Conservation (phyloP, 2,888 invertebrate genomes). For the Pandemis cinnamomeana region DNA sequence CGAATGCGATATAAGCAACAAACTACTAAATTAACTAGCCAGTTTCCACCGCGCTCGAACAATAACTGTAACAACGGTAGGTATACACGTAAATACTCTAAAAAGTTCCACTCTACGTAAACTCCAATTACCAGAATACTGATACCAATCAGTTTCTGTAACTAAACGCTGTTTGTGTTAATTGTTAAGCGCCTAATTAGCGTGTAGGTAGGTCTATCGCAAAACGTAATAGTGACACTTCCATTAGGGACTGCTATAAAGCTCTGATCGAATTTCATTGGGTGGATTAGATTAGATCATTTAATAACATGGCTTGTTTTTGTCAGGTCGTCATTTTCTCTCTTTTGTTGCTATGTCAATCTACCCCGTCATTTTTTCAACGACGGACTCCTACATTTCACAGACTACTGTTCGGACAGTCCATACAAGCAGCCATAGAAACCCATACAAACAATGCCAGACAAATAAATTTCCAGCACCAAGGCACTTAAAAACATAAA, state of each 20-base stretch:
- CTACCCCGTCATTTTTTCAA: background rate
- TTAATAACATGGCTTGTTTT: slow-evolving; percentile 5
- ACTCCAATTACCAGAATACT: slow-evolving; percentile 24
- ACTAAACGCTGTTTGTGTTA: slow-evolving; percentile 33
- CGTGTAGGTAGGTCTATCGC: slow-evolving; percentile 18
- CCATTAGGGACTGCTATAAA: slow-evolving; percentile 25
- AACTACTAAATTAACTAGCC: slow-evolving; percentile 3
- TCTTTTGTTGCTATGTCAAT: background rate
- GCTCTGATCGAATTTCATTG: slow-evolving; percentile 18
- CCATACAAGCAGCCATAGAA: no score
- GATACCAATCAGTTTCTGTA: slow-evolving; percentile 32
- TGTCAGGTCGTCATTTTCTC: background rate
- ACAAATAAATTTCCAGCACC: no score
- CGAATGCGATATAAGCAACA: background rate
- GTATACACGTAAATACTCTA: background rate
- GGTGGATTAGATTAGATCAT: slow-evolving; percentile 7
- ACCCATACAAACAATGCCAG: no score
- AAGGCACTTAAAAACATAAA: no score
- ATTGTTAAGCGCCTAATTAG: slow-evolving; percentile 30
- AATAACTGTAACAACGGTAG: slow-evolving; percentile 7
- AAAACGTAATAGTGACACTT: slow-evolving; percentile 27
- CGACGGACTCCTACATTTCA: background rate
- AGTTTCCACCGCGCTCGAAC: slow-evolving; percentile 24
- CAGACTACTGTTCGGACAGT: no score
- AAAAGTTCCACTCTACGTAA: slow-evolving; percentile 16